Percentiles rank a stretch among this genome's conserved stretches.
These are phyloP conservation scores for Acipenser transmontanus DNA, from an alignment of 2,797 vertebrate genomes.

Conservation along the genomic window DNA sequence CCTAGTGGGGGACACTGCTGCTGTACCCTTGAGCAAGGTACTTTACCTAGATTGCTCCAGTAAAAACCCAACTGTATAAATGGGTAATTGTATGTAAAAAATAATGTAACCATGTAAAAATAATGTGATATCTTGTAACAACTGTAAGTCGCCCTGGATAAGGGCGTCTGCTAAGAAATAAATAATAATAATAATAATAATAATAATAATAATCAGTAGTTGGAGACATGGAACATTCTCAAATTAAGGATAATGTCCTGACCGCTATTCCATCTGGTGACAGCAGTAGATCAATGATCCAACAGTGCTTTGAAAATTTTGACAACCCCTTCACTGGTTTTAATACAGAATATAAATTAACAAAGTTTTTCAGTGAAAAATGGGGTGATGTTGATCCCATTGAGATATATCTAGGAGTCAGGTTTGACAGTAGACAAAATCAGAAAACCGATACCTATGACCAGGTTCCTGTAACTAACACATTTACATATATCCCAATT, in stretches of 20 bases:
- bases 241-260: conserved; percentile 13
- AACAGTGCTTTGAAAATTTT: conserved; percentile 11
- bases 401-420: conserved; percentile 9
- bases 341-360: conserved; percentile 19
- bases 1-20: no score
- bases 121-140: no score
- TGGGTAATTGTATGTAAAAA: no score
- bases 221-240: conserved; percentile 18
- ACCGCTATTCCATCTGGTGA: conserved; percentile 16
- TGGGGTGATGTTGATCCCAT: conserved; percentile 15
- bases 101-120: no score
- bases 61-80: no score
- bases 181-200: no score
- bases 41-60: no score
- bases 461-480: not conserved
- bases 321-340: conserved; percentile 14
- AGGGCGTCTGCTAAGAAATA: no score
- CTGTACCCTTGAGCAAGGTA: no score
- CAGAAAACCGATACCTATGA: not conserved
- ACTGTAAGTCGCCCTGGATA: no score
- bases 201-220: no score
- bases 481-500: not conserved
- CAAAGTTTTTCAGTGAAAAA: conserved; percentile 16
- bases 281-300: conserved; percentile 9
- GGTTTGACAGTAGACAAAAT: conserved; percentile 7